Conservation (phyloP, 2,888 invertebrate species). For the Epistrophe grossulariae region DNA sequence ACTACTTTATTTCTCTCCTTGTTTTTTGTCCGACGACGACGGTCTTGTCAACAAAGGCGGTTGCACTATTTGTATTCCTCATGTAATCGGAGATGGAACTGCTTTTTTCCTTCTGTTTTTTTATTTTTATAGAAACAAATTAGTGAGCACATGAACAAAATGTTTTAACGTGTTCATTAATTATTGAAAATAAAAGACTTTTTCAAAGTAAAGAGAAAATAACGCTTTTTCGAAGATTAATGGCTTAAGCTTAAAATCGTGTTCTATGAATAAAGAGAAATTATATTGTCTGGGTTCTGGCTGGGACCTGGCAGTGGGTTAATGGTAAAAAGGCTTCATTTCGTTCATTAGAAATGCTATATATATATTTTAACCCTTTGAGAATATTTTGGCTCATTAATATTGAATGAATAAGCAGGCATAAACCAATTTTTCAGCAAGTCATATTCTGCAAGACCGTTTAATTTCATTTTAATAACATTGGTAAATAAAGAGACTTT, state of each 20-base stretch:
- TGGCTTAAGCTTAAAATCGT: not conserved
- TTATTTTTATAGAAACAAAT: conserved; percentile 32
- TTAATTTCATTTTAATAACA: conserved; percentile 9
- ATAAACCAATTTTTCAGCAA: conserved; percentile 5
- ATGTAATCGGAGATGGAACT: not conserved
- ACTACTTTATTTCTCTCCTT: not conserved
- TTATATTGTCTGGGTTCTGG: not conserved
- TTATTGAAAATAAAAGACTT: conserved; percentile 15
- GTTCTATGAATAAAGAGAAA: conserved; percentile 2
- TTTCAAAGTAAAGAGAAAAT: conserved; percentile 9
- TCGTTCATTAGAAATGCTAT: not conserved
- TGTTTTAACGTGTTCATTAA: conserved; percentile 27
- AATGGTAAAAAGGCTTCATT: not conserved
- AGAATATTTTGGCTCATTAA: conserved; percentile 2
- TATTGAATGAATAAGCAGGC: not conserved
- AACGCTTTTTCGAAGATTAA: conserved; percentile 14
- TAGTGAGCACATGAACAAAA: conserved; percentile 1
- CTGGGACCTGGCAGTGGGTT: not conserved
- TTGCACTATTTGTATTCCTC: conserved; percentile 15
- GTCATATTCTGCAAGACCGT: not conserved
- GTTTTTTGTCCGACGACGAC: conserved; percentile 11
- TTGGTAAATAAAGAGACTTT: not conserved
- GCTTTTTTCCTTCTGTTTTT: not conserved
- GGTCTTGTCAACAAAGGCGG: conserved; percentile 40
- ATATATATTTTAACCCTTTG: not conserved